Base-by-base conservation (phyloP, 1,140 invertebrate genomes). In the Chrysoperla carnea region DNA sequence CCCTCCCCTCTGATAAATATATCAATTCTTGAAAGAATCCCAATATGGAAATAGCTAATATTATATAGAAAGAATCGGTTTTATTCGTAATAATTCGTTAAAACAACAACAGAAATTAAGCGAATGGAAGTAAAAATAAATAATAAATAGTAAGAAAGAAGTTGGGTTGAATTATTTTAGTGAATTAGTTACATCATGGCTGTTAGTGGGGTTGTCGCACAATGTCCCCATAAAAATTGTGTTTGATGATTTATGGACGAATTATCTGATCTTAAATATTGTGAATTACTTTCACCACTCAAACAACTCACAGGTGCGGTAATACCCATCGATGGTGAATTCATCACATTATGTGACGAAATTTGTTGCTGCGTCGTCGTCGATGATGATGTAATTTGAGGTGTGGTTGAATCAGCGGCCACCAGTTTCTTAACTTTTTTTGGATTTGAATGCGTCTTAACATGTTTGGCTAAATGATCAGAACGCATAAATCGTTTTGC, bases 381-480 rank as follows among this genome's bases (percentile, higher is more conserved):
- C n/a, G 17, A 3, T 2, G 17, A 23, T 23, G 17, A 23, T 23
- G 17, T 23, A 23, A 36, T 37, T n/a, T 15, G 17, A 7, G 6
- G n/a, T 29, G 28, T 13, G 12, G 37, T 38, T 12, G 7, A 29
- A 29, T 14, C 11, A 8, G 11, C 33, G 5, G 28, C 35, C 4
- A 38, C 11, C 1, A 17, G 9, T 29, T 48, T 45, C 40, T 45
- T 48, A 29, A 40, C 39, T 13, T 13, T 12, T 36, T 56, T 57
- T 12, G 38, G 40, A 43, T 76, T 79, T 15, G 73, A 72, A 47
- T 88, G 84, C 0, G 84, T 85, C 50, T 85, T 85, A 29, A 80
- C 67, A 57, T 90, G 86, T 60, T 89, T 89, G 7, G 78, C 77
- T 1, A 89, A 62, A 56, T 90, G 85, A 56, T 90, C 86, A 17